Percentiles rank a stretch among this genome's conserved stretches.
Conservation (phyloP, 1,140 invertebrate genomes). For the Macrostomum lignano region DNA sequence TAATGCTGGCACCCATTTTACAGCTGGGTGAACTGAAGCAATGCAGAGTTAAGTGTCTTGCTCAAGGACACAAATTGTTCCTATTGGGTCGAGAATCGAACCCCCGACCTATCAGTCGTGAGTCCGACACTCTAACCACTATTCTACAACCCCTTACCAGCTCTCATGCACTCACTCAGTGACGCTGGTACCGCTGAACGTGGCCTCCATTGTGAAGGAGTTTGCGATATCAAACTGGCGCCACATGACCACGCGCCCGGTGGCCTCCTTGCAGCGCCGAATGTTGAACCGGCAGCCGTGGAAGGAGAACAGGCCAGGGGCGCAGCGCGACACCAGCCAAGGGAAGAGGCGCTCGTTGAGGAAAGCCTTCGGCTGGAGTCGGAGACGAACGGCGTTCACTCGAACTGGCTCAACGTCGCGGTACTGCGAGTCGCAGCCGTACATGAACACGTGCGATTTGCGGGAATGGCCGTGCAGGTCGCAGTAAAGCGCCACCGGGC, state of each 20-base stretch:
- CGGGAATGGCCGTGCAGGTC: conserved; percentile 27
- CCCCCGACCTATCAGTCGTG: too few relatives aligned
- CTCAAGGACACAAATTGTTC: too few relatives aligned
- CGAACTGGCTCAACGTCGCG: neutral
- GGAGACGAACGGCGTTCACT: neutral
- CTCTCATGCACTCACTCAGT: too few relatives aligned
- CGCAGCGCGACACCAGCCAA: conserved; percentile 19
- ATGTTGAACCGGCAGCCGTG: conserved; percentile 22
- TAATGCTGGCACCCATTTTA: too few relatives aligned
- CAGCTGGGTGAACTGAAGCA: too few relatives aligned
- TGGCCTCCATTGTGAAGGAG: conserved; percentile 25
- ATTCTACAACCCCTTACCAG: too few relatives aligned
- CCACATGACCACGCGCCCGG: conserved; percentile 26
- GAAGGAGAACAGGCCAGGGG: conserved; percentile 22
- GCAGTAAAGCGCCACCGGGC: conserved; percentile 34
- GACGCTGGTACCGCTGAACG: conserved; percentile 22
- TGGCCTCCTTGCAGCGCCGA: conserved; percentile 22
- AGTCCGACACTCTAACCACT: too few relatives aligned
- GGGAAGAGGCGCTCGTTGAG: conserved; percentile 20
- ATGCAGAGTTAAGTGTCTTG: too few relatives aligned
- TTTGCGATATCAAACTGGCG: conserved; percentile 20
- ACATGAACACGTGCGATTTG: conserved; percentile 27
- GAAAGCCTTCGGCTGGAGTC: conserved; percentile 10
- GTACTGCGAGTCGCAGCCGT: conserved; percentile 32
- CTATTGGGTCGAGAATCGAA: too few relatives aligned